Base-by-base conservation (phyloP, 2,113 vertebrate genomes). In the Xiphophorus maculatus region DNA sequence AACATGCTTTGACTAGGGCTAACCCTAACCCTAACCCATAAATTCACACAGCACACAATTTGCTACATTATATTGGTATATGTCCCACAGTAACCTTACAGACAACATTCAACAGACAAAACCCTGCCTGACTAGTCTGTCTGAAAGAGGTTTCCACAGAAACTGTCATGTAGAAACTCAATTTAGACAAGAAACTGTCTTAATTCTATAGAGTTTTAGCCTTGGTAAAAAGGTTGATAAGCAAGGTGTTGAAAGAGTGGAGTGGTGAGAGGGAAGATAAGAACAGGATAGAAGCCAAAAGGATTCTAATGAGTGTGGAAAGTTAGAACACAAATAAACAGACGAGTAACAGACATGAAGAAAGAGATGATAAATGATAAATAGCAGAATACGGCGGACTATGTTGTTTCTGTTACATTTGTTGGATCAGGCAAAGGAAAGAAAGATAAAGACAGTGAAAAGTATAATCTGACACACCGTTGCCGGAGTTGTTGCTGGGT, bases 401-500 rank as follows among this genome's bases (percentile, higher is more conserved):
- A 5, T 35, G 33, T 58, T 58, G 9, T 58, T 58, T 22, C 51
- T 9, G 51, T 25, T 48, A 17, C 17, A 48, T 19, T 19, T 48
- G 44, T 48, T 48, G 14, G 17, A 48, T 48, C 29, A 44, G 12
- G 3, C 35, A 27, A 27, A 1, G 32, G 60, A 11, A 29, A 69
- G 35, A 70, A 13, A 79, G 28, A 44, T 70, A 29, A 40, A 69
- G 14, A 63, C 15, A 63, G 15, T 4, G 68, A 84, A 60, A 84
- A 73, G 81, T 86, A 83, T 71, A 76, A 27, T 69, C 51, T 44
- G 82, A 95, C 94, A 93, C 93, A 95, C 94, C 94, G 61, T 94
- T 95, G 80, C 92, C 91, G 79, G 94, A 94, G 96, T 96, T 97
- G 96, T 96, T 94, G 93, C 95, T 94, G 68, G 97, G 97, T 81